A percentile compares a stretch with the other conserved stretches of the same genome.
Evolutionary conservation across 2,113 vertebrate genomes (phyloP).

Genomic region (Mustela lutreola): DNA sequence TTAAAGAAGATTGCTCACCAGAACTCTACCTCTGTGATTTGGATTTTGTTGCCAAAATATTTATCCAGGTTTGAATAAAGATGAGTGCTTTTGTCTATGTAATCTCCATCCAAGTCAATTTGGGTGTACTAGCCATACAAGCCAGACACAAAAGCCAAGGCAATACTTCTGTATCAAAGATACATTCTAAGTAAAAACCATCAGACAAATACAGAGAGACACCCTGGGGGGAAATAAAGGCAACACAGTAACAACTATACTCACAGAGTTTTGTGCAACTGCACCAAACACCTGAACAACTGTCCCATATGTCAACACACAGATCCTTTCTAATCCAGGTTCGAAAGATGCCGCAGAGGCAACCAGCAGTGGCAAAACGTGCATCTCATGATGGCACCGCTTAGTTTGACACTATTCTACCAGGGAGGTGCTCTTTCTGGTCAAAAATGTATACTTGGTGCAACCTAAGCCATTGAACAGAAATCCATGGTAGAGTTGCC

Average conservation of each 20-base stretch:
- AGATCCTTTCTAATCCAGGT: neutral
- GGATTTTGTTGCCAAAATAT: conserved; percentile 4
- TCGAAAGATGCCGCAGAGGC: neutral
- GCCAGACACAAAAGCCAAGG: neutral
- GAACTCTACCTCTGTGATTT: neutral
- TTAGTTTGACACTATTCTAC: neutral
- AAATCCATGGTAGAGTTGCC: neutral
- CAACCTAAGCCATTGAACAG: neutral
- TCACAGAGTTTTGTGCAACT: neutral
- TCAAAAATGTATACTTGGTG: conserved; percentile 37
- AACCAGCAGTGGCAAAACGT: neutral
- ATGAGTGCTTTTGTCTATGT: neutral
- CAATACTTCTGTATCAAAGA: conserved; percentile 62
- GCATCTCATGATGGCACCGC: neutral
- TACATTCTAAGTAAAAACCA: conserved; percentile 81
- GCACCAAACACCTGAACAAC: neutral
- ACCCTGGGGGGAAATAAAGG: conserved; percentile 76
- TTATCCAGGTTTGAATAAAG: neutral
- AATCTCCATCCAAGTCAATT: too few species aligned
- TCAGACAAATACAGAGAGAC: conserved; percentile 22
- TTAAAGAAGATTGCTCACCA: conserved; percentile 35
- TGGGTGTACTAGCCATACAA: too few species aligned
- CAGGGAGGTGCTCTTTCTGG: neutral
- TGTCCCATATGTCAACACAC: neutral
- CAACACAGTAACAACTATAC: conserved; percentile 50